Evolutionary conservation across 1,140 invertebrate species (phyloP).

Genomic region (Caenorhabditis brenneri): DNA sequence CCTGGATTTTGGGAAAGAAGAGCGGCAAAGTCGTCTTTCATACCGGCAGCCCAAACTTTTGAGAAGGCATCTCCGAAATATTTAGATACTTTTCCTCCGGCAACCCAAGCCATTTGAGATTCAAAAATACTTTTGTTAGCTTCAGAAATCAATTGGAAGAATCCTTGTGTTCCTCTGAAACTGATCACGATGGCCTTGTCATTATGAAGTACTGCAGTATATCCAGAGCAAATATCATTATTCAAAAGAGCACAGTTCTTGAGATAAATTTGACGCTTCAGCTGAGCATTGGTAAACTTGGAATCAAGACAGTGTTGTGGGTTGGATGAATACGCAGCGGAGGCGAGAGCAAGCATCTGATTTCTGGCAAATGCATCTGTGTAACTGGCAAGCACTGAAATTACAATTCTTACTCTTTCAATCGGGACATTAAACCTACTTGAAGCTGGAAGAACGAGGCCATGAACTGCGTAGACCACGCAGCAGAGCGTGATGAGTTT

Average conservation of each 20-base stretch:
- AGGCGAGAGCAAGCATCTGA: constrained; percentile 57
- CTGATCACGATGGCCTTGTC: constrained; percentile 58
- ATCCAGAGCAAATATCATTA: constrained; percentile 60
- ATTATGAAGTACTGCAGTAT: constrained; percentile 55
- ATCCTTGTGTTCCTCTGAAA: constrained; percentile 61
- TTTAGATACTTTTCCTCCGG: constrained; percentile 58
- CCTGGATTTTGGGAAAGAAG: constrained; percentile 53
- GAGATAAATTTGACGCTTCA: constrained; percentile 49
- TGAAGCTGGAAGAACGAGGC: background rate
- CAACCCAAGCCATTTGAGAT: constrained; percentile 40
- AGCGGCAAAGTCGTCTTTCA: constrained; percentile 56
- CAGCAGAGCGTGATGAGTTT: constrained; percentile 19
- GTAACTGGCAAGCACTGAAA: constrained; percentile 49
- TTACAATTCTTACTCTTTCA: background rate
- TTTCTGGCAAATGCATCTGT: constrained; percentile 58
- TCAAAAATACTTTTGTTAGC: constrained; percentile 57
- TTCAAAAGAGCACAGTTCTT: constrained; percentile 56
- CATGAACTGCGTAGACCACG: background rate
- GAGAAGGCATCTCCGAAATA: constrained; percentile 62
- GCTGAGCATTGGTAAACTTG: constrained; percentile 60
- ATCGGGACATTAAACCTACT: background rate
- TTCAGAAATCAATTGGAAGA: constrained; percentile 59
- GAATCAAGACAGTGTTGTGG: constrained; percentile 55
- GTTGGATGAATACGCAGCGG: constrained; percentile 58
- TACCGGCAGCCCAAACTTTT: constrained; percentile 55